Base-by-base conservation (phyloP, 2,797 vertebrate genomes). In the Eospalax fontanierii region DNA sequence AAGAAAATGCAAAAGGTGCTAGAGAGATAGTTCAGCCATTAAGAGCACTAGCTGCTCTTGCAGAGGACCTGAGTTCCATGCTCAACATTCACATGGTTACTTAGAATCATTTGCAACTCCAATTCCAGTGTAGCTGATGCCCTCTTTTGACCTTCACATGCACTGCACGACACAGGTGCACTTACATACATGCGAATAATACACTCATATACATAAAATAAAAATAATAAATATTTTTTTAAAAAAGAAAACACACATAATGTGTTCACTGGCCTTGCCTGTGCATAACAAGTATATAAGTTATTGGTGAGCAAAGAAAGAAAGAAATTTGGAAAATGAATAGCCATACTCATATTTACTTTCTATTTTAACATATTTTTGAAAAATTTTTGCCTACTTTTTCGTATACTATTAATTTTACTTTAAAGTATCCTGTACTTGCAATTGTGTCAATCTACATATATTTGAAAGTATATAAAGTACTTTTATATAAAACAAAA, bases 331-430 rank as follows among this genome's bases (percentile, higher is more conserved):
- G 1, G 46, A 65, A 65, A 93, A 10, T 14, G 1, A 96, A n/a
- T 50, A 26, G 28, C 26, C 33, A 24, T 59, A 91, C 15, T 74
- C 70, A 75, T 33, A 75, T 81, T 5, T 71, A 80, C 3, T 38
- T 83, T 83, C 40, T 22, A 46, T 24, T 22, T 68, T 84, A 8
- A 28, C 46, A 74, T 78, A 91, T 54, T 9, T 68, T 93, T 81
- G 21, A 90, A 38, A 93, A 75, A 30, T 74, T 22, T 78, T 40
- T 78, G 90, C 16, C 14, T 84, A 24, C 59, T 91, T 89, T 3
- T 74, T 93, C 28, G 80, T 40, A 76, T 33, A 89, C 87, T 68
- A 57, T 68, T 54, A 81, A 63, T 81, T 89, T 75, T 85, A 63
- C 63, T 90, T 75, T 15, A 71, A 92, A 84, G 85, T 86, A 38